A percentile compares a stretch with the other conserved stretches of the same genome.
Conservation (phyloP, 2,113 vertebrate genomes). For the Andinoacara biseriatus region DNA sequence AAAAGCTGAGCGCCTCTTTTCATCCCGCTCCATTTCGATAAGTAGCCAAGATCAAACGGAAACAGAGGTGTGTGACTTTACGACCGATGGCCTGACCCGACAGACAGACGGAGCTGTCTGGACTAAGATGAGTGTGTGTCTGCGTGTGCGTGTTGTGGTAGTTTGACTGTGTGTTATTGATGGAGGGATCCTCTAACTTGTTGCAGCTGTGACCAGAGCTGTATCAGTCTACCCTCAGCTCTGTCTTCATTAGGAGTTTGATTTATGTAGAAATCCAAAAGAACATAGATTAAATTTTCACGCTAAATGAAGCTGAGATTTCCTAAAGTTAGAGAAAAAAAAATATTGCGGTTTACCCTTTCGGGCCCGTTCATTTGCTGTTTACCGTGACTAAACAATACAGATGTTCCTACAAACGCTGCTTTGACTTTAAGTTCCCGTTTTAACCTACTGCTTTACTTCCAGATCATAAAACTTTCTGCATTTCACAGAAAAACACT, state of each 20-base stretch:
- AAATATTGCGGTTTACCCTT: slow-evolving; percentile 14
- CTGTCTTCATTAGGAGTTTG: slow-evolving; percentile 58
- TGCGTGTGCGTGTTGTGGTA: slow-evolving; percentile 31
- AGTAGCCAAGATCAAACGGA: slow-evolving; percentile 67
- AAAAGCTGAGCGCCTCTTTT: background rate
- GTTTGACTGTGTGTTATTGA: slow-evolving; percentile 54
- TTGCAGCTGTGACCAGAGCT: slow-evolving; percentile 63
- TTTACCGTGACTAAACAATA: slow-evolving; percentile 23
- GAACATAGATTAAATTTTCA: slow-evolving; percentile 39
- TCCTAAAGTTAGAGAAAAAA: background rate
- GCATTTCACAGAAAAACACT: slow-evolving; percentile 17
- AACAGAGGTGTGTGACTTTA: slow-evolving; percentile 66
- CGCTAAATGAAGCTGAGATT: slow-evolving; percentile 21
- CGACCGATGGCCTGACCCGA: slow-evolving; percentile 46
- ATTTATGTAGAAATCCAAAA: slow-evolving; percentile 49
- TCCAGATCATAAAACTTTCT: background rate
- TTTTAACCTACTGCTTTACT: slow-evolving; percentile 16
- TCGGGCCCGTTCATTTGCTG: background rate
- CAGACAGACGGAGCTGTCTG: slow-evolving; percentile 58
- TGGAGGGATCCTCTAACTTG: slow-evolving; percentile 57
- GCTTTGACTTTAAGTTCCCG: background rate
- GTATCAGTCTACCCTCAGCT: slow-evolving; percentile 39
- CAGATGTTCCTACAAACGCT: slow-evolving; percentile 29
- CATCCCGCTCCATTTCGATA: slow-evolving; percentile 7
- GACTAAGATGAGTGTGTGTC: slow-evolving; percentile 50